phyloP scores from a whole-genome alignment of 2,888 invertebrate genomes.

The Leptopilina myrica region DNA sequence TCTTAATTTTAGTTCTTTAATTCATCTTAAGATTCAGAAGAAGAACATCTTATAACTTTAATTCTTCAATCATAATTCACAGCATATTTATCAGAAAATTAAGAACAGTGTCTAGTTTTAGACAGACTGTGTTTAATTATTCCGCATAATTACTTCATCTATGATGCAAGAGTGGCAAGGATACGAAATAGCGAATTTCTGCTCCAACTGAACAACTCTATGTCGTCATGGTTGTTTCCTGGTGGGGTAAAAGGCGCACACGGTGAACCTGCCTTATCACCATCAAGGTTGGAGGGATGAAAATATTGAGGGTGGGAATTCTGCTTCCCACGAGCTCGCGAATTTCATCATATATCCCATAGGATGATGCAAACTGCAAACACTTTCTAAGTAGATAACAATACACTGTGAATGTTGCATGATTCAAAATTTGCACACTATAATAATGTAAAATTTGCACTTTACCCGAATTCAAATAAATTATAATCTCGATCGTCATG shows the following conservation, averaged over 20 bases:
- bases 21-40: too few species aligned
- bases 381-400: not conserved
- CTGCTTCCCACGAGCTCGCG: too few species aligned
- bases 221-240: not conserved
- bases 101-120: too few species aligned
- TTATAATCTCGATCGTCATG: too few species aligned
- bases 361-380: slow-evolving; percentile 10
- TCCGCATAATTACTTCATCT: not conserved
- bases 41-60: too few species aligned
- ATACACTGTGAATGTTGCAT: not conserved
- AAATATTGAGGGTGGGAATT: slow-evolving; percentile 14
- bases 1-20: too few species aligned
- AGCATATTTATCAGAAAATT: too few species aligned
- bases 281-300: not conserved
- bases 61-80: too few species aligned
- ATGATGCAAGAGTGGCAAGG: slow-evolving; percentile 10
- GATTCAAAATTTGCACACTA: not conserved
- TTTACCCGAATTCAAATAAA: not conserved
- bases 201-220: not conserved
- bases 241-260: slow-evolving; percentile 4
- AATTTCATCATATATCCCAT: not conserved
- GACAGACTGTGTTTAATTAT: too few species aligned
- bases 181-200: slow-evolving; percentile 10
- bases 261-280: not conserved
- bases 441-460: not conserved